These are phyloP conservation scores for Euura saliciscinereae DNA, from an alignment of 1,140 invertebrate genomes.

Conservation along the genomic window DNA sequence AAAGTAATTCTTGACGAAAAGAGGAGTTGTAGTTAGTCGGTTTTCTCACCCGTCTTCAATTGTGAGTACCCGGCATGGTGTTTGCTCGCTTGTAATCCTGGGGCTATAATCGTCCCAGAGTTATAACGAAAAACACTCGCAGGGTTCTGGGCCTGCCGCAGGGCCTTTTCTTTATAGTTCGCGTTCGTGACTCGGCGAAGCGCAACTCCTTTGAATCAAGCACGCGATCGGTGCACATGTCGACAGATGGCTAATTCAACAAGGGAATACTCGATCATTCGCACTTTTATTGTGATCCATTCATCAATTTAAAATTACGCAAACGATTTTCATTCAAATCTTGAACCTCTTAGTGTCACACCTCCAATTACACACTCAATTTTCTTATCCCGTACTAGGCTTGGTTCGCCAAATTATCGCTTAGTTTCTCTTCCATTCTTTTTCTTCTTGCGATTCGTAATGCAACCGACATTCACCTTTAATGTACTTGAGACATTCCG, in stretches of 20 bases:
- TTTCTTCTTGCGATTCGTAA: no score
- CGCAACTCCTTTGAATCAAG: conserved; percentile 18
- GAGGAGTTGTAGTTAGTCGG: no score
- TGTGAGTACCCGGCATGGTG: not conserved
- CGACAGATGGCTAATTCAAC: conserved; percentile 40
- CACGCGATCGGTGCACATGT: conserved; percentile 32
- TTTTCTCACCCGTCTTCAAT: no score
- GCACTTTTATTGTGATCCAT: not conserved
- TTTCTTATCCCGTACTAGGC: no score
- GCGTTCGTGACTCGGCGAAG: conserved; percentile 15
- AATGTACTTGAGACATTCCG: no score
- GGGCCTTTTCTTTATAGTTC: not conserved
- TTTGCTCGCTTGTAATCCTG: not conserved
- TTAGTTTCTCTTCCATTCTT: no score
- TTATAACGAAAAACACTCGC: not conserved
- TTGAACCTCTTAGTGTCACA: no score
- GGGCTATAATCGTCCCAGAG: not conserved
- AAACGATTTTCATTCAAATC: no score
- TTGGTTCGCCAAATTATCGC: no score
- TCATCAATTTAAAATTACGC: not conserved
- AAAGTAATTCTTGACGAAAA: no score
- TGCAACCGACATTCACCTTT: no score
- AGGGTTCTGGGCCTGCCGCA: not conserved
- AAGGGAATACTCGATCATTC: conserved; percentile 4
- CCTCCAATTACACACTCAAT: no score